These are phyloP conservation scores for Conus ventricosus DNA, from an alignment of 1,140 invertebrate genomes.

Conservation along the genomic window DNA sequence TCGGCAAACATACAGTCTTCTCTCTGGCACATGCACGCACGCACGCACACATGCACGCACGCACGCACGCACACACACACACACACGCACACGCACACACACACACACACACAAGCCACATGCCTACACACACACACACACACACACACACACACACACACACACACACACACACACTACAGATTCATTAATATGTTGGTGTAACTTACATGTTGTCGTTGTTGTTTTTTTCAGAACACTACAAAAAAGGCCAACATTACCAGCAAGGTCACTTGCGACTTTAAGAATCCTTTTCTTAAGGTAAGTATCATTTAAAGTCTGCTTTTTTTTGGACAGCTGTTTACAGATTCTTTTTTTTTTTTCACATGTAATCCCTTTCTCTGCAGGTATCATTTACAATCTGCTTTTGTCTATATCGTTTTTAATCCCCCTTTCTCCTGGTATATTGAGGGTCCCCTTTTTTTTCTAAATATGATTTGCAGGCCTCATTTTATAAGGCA, in stretches of 20 bases:
- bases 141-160: constrained; percentile 25
- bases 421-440: too few relatives aligned
- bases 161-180: constrained; percentile 12
- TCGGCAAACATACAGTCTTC: not conserved
- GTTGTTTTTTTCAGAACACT: not conserved
- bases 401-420: not conserved
- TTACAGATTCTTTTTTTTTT: too few relatives aligned
- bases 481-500: too few relatives aligned
- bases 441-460: too few relatives aligned
- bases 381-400: too few relatives aligned
- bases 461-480: too few relatives aligned
- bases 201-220: not conserved
- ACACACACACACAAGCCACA: constrained; percentile 13
- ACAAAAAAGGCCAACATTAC: not conserved
- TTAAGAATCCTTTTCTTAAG: constrained; percentile 12
- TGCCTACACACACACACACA: not conserved
- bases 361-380: not conserved
- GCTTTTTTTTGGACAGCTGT: too few relatives aligned
- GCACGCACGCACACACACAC: constrained; percentile 8
- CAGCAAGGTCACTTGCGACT: not conserved
- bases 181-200: not conserved
- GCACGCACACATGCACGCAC: not conserved
- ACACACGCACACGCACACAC: not conserved
- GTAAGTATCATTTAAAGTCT: not conserved
- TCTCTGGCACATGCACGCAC: not conserved